Percentiles rank a stretch among this genome's conserved stretches.
phyloP scores from a whole-genome alignment of 2,888 invertebrate genomes.

The Ephialtes manifestator region DNA sequence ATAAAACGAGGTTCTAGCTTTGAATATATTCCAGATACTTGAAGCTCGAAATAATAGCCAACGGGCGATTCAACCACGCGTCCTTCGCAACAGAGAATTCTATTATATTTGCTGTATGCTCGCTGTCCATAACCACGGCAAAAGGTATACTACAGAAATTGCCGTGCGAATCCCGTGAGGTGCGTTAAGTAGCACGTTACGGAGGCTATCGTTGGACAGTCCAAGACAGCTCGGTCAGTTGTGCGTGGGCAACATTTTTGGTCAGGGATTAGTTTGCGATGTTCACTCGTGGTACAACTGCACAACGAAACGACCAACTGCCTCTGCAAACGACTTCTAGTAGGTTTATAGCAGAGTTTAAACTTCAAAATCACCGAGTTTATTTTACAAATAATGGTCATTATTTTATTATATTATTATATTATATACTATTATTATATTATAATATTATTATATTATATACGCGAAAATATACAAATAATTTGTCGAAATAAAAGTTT shows the following conservation, averaged over 20 bases:
- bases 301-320: slow-evolving; percentile 8
- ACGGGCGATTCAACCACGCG: slow-evolving; percentile 3
- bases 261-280: slow-evolving; percentile 72
- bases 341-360: neutral
- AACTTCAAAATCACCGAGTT: no score
- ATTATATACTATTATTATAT: no score
- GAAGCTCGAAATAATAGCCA: neutral
- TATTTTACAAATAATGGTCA: no score
- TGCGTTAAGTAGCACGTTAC: slow-evolving; percentile 67
- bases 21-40: neutral
- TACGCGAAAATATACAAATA: no score
- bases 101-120: slow-evolving; percentile 13
- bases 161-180: slow-evolving; percentile 37
- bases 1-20: neutral
- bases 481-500: no score
- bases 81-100: slow-evolving; percentile 14
- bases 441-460: no score
- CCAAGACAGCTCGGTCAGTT: slow-evolving; percentile 38
- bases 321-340: neutral
- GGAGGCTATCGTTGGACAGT: slow-evolving; percentile 56
- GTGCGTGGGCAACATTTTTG: slow-evolving; percentile 76
- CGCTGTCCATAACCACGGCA: slow-evolving; percentile 28
- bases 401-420: no score
- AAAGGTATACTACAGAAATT: slow-evolving; percentile 27
- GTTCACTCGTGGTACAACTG: slow-evolving; percentile 11